Percentiles rank a stretch among this genome's conserved stretches.
Conservation (phyloP, 2,888 invertebrate genomes). For the Conus canariensis region DNA sequence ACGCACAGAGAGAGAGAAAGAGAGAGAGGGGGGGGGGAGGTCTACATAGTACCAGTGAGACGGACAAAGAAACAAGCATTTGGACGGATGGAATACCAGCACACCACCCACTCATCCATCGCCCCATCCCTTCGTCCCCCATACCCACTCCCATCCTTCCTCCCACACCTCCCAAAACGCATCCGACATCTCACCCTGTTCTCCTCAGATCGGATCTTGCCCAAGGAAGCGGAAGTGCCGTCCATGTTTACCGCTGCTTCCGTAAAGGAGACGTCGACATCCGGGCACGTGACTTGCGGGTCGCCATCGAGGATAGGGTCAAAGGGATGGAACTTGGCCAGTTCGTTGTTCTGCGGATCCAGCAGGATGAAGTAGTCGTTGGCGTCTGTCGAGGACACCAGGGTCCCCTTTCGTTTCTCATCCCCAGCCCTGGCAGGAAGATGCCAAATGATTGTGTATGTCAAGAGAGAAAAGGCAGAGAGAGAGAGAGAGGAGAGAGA, state of each 20-base stretch:
- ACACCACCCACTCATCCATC: background rate
- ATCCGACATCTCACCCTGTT: background rate
- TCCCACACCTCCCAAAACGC: background rate
- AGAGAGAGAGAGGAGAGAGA: background rate
- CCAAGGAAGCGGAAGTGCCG: constrained; percentile 10
- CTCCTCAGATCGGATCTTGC: background rate
- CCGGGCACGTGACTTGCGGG: background rate
- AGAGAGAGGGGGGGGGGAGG: too few relatives aligned
- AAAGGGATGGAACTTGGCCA: background rate
- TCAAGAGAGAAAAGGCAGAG: background rate
- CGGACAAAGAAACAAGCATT: too few relatives aligned
- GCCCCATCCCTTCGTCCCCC: background rate
- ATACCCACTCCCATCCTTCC: background rate
- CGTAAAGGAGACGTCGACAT: background rate
- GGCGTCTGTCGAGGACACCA: background rate
- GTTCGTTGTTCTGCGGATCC: background rate
- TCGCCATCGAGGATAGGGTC: background rate
- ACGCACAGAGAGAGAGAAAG: too few relatives aligned
- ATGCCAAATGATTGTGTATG: too few relatives aligned
- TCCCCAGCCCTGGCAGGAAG: background rate
- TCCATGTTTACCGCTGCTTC: background rate
- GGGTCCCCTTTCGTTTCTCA: background rate
- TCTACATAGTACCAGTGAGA: too few relatives aligned
- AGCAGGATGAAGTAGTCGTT: background rate
- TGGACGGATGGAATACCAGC: too few relatives aligned